Conservation (phyloP, 2,888 invertebrate species). For the Ectobius pallidus region DNA sequence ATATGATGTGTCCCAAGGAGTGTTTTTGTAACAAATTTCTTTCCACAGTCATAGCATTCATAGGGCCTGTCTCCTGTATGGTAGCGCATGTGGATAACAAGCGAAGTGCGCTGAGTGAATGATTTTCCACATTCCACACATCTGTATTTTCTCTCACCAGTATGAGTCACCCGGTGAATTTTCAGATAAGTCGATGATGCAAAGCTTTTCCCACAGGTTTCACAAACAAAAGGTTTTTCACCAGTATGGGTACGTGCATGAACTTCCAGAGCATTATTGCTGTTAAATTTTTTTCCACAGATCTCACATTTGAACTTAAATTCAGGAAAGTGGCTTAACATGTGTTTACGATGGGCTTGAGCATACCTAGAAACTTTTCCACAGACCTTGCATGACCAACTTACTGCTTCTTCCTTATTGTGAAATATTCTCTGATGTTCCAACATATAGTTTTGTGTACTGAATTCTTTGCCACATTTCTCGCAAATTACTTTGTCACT, state of each 20-base stretch:
- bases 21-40: neutral
- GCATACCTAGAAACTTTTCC: too few species aligned
- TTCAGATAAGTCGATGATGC: neutral
- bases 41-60: neutral
- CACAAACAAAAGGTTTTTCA: neutral
- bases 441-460: neutral
- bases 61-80: neutral
- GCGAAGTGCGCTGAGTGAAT: neutral
- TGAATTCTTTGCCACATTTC: neutral
- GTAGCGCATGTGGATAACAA: neutral
- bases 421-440: too few species aligned
- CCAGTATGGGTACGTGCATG: neutral
- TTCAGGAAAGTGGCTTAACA: too few species aligned
- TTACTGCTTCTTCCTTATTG: too few species aligned
- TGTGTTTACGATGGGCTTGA: too few species aligned
- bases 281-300: neutral
- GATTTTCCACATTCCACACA: neutral
- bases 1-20: neutral
- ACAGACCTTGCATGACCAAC: too few species aligned
- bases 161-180: neutral
- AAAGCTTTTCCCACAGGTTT: neutral
- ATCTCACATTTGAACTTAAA: conserved; percentile 34
- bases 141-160: neutral
- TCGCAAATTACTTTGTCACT: conserved; percentile 21
- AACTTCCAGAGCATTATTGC: neutral